Evolutionary conservation across 1,140 invertebrate species (phyloP).

Genomic region (Uloborus diversus): DNA sequence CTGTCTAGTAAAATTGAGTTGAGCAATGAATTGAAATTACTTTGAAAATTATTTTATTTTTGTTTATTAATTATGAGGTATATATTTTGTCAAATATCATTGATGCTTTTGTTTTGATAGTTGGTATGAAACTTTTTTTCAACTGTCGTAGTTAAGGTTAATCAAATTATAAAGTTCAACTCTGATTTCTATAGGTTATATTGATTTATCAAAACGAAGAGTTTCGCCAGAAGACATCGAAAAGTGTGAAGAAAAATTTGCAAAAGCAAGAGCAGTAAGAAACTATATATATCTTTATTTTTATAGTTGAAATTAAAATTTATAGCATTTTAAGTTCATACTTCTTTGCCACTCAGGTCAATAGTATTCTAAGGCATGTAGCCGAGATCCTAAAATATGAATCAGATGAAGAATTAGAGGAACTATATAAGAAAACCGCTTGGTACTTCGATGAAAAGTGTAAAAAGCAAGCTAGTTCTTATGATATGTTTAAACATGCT

Average conservation of each 20-base stretch:
- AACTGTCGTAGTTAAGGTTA: too few relatives aligned
- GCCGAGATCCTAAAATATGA: conserved; percentile 93
- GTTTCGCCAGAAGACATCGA: conserved; percentile 98
- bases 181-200: conserved; percentile 90
- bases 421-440: conserved; percentile 96
- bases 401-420: conserved; percentile 90
- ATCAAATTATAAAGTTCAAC: too few relatives aligned
- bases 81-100: too few relatives aligned
- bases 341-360: conserved; percentile 66
- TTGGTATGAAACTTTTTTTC: too few relatives aligned
- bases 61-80: too few relatives aligned
- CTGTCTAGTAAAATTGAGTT: too few relatives aligned
- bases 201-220: conserved; percentile 98
- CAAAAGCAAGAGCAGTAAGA: conserved; percentile 95
- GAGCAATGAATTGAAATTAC: too few relatives aligned
- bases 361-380: conserved; percentile 96
- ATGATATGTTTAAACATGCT: conserved; percentile 98
- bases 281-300: conserved; percentile 32
- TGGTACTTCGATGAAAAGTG: conserved; percentile 99
- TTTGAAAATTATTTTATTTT: too few relatives aligned
- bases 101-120: too few relatives aligned
- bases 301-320: not conserved
- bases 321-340: conserved; percentile 3
- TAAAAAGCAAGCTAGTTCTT: conserved; percentile 94
- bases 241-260: conserved; percentile 98